Percentiles rank a stretch among this genome's conserved stretches.
Evolutionary conservation across 2,797 vertebrate species (phyloP).

Genomic region (Caiman crocodilus): DNA sequence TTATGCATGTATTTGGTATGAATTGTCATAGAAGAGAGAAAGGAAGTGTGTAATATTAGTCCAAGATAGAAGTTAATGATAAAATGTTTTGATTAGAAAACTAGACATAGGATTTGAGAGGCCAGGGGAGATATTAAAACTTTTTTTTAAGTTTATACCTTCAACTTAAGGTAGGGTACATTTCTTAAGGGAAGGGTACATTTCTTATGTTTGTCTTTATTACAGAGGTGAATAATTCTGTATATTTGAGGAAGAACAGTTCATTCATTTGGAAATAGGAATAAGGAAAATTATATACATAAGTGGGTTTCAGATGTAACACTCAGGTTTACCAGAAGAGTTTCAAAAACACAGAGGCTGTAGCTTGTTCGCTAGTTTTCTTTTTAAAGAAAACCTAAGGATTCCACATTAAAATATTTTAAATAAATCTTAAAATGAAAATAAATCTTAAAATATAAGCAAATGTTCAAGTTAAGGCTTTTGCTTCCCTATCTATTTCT

Average conservation of each 20-base stretch:
- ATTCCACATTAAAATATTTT: background rate
- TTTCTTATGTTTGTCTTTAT: background rate
- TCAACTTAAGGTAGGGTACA: background rate
- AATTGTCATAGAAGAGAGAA: background rate
- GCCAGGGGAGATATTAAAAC: background rate
- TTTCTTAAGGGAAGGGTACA: background rate
- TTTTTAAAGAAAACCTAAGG: slow-evolving; percentile 9
- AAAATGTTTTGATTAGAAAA: background rate
- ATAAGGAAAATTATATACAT: background rate
- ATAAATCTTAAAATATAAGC: background rate
- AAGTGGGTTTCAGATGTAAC: background rate
- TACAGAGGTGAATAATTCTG: background rate
- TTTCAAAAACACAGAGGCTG: background rate
- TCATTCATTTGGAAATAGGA: background rate
- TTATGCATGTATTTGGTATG: background rate
- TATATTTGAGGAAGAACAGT: background rate
- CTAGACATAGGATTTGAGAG: background rate
- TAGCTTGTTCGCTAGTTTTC: background rate
- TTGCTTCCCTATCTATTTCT: background rate
- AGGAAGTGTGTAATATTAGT: background rate
- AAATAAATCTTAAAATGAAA: background rate
- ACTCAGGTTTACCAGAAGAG: background rate
- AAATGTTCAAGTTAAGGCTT: background rate
- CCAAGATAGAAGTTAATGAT: background rate
- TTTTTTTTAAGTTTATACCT: too few relatives aligned